Conservation (phyloP, 2,113 vertebrate genomes). For the Embiotoca jacksoni region DNA sequence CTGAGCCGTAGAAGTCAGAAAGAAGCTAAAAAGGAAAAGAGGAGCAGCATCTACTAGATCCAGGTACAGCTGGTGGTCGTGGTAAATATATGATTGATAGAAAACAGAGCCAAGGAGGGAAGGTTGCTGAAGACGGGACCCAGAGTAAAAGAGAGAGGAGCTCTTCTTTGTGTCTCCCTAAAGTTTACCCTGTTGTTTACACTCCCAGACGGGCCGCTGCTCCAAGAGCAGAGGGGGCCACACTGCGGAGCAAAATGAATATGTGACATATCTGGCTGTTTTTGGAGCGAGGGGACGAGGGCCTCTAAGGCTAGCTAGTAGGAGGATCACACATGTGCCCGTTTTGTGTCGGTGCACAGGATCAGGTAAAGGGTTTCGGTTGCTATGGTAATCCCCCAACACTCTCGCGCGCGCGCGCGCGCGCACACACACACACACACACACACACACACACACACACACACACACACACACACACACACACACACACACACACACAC, state of each 20-base stretch:
- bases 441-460: too few relatives aligned
- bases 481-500: slow-evolving; percentile 18
- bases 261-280: slow-evolving; percentile 82
- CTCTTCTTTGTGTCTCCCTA: slow-evolving; percentile 71
- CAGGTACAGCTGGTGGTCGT: slow-evolving; percentile 23
- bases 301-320: slow-evolving; percentile 50
- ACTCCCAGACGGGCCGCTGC: slow-evolving; percentile 81
- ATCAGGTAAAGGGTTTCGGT: slow-evolving; percentile 39
- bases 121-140: slow-evolving; percentile 74
- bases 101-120: slow-evolving; percentile 48
- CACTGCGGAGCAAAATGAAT: slow-evolving; percentile 85
- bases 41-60: neutral
- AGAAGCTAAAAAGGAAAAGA: neutral
- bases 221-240: slow-evolving; percentile 81
- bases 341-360: slow-evolving; percentile 32
- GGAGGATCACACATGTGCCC: slow-evolving; percentile 47
- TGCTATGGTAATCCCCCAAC: slow-evolving; percentile 37
- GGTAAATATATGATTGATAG: slow-evolving; percentile 12
- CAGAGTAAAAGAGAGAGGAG: slow-evolving; percentile 53
- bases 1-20: neutral
- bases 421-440: neutral
- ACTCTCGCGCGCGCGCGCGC: neutral
- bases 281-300: slow-evolving; percentile 48
- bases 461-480: neutral
- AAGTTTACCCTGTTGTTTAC: slow-evolving; percentile 84